Evolutionary conservation across 2,797 vertebrate species (phyloP), one percentile per base, ranked within the genome.

Genomic region (Enteromius argenteus): DNA sequence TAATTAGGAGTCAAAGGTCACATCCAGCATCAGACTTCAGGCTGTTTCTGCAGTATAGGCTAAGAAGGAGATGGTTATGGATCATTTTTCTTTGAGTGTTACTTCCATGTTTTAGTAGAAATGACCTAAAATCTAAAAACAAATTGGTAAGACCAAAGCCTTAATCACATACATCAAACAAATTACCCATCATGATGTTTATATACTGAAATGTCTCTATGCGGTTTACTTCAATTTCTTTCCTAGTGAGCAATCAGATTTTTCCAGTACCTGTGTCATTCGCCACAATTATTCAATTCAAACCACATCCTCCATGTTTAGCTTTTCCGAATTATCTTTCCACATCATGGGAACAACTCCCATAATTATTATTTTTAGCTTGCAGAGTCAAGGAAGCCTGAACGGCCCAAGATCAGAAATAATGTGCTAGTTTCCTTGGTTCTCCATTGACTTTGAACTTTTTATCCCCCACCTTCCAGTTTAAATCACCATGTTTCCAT

Each of bases 391-490:
- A 42, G 9, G 67, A 81, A 90, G 84, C 86, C 87, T 84, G 84
- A 87, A 83, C 58, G 81, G 85, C 84, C 87, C 81, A 84, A 88
- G 77, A 87, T 84, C 87, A 89, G 89, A 44, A 86, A 87, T 81
- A 91, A 91, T 89, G 90, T 64, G 72, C 81, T 67, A 84, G 86
- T 86, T 90, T 92, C 89, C 89, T 93, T 94, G 93, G 91, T 93
- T 77, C 62, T 39, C 76, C 58, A 0, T 46, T 87, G 92, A 90
- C 91, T 90, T 85, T 86, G 89, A 92, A 91, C 90, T 84, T 92
- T 86, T 88, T 91, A 90, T 68, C 39, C 90, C 87, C 85, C 88
- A 88, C 89, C 91, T 89, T 90, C 88, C 85, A 84, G 90, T 90
- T 78, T 88, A 89, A 89, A 84, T 56, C 67, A 88, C 83, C 11